Conservation (phyloP, 2,113 vertebrate species). For the Prionailurus bengalensis region DNA sequence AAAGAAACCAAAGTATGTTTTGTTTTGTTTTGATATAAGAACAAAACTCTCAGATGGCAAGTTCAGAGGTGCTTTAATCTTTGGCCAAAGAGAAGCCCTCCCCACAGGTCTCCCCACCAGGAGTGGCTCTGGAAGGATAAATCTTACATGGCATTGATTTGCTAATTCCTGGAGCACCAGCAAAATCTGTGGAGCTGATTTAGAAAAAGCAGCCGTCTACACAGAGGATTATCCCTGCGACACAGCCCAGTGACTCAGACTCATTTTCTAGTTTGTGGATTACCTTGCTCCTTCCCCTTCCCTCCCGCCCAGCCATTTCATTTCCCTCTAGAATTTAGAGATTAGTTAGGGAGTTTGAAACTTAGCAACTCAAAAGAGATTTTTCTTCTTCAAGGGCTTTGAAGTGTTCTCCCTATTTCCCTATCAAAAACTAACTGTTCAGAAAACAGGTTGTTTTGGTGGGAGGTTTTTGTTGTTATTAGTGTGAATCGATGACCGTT, state of each 20-base stretch:
- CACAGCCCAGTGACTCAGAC: constrained; percentile 59
- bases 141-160: not conserved
- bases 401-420: not conserved
- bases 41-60: constrained; percentile 18
- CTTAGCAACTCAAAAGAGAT: not conserved
- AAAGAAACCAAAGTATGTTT: not conserved
- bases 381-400: constrained; percentile 57
- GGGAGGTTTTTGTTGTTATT: not conserved
- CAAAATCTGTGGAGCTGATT: constrained; percentile 4
- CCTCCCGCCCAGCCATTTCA: constrained; percentile 3
- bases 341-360: constrained; percentile 60
- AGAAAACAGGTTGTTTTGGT: not conserved
- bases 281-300: not conserved
- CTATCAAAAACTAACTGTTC: constrained; percentile 37
- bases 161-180: constrained; percentile 33
- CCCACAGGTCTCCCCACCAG: not conserved
- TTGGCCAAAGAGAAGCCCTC: not conserved
- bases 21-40: not conserved
- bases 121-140: not conserved
- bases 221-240: not conserved
- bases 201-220: not conserved
- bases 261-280: constrained; percentile 67
- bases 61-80: constrained; percentile 19
- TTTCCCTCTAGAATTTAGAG: constrained; percentile 60
- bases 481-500: not conserved